Evolutionary conservation across 2,797 vertebrate species (phyloP).

Genomic region (Pitangus sulphuratus): DNA sequence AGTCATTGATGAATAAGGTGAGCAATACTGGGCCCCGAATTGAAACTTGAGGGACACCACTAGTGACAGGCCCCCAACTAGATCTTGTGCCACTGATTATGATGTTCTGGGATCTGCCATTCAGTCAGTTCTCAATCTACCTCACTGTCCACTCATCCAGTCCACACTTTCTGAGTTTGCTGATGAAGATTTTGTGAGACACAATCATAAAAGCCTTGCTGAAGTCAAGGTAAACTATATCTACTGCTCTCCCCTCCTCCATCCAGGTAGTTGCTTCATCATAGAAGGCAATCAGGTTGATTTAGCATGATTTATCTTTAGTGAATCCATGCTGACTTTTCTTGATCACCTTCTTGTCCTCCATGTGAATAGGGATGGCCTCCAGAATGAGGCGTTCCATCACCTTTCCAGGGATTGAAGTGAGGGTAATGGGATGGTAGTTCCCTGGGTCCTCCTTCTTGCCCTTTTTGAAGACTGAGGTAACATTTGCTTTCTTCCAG

Average conservation of each 20-base stretch:
- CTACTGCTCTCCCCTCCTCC: not conserved
- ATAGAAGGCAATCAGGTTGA: not conserved
- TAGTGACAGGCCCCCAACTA: not conserved
- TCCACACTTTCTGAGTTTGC: not conserved
- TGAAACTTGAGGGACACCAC: not conserved
- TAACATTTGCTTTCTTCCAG: not conserved
- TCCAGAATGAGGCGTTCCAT: fast-evolving
- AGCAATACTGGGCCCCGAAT: not conserved
- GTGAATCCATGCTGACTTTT: not conserved
- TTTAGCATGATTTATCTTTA: not conserved
- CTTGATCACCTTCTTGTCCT: not conserved
- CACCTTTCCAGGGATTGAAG: not conserved
- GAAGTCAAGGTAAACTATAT: not conserved
- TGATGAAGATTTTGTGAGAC: not conserved
- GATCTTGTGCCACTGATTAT: not conserved
- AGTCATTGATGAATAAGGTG: not conserved
- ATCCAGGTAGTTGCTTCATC: not conserved
- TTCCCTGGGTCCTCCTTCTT: not conserved
- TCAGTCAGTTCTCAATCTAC: not conserved
- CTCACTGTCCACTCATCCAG: not conserved
- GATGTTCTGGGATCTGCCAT: not conserved
- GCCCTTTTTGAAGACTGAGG: not conserved
- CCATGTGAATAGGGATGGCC: not conserved
- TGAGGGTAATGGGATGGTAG: not conserved
- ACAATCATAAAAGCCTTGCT: not conserved